A percentile compares a stretch with the other conserved stretches of the same genome.
Evolutionary conservation across 2,113 vertebrate genomes (phyloP).

Genomic region (Emydocephalus ijimae): DNA sequence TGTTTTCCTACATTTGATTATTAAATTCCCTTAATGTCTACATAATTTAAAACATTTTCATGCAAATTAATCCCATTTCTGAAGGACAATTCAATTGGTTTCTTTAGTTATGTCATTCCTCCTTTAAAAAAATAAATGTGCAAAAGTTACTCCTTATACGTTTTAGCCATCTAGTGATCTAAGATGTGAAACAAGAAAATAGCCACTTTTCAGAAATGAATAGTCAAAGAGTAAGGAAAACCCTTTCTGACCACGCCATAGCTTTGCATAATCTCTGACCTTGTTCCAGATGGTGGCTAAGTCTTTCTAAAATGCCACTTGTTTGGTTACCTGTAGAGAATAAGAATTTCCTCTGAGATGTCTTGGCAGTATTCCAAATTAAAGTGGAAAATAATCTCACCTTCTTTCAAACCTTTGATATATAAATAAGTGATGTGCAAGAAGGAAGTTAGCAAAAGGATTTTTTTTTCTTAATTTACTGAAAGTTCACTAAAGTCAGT

Average conservation of each 20-base stretch:
- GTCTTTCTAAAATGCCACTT: background rate
- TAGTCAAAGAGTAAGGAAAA: background rate
- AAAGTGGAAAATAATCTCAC: background rate
- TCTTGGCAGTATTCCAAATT: background rate
- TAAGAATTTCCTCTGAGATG: background rate
- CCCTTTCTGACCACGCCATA: background rate
- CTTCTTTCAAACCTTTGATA: background rate
- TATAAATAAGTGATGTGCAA: background rate
- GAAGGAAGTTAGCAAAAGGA: background rate
- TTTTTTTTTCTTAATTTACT: background rate
- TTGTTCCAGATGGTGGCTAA: background rate
- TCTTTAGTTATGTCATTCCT: background rate
- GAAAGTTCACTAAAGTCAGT: background rate
- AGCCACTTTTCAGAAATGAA: background rate
- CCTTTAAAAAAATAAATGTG: background rate
- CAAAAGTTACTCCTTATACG: background rate
- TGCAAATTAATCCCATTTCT: background rate
- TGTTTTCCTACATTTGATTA: background rate
- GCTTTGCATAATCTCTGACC: background rate
- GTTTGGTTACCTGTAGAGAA: background rate
- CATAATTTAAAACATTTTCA: background rate
- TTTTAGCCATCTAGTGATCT: background rate
- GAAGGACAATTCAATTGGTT: background rate
- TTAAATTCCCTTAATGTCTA: background rate
- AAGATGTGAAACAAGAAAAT: slow-evolving; percentile 4